Evolutionary conservation across 2,113 vertebrate genomes (phyloP), one percentile per base, ranked within the genome.

Genomic region (Etheostoma spectabile): DNA sequence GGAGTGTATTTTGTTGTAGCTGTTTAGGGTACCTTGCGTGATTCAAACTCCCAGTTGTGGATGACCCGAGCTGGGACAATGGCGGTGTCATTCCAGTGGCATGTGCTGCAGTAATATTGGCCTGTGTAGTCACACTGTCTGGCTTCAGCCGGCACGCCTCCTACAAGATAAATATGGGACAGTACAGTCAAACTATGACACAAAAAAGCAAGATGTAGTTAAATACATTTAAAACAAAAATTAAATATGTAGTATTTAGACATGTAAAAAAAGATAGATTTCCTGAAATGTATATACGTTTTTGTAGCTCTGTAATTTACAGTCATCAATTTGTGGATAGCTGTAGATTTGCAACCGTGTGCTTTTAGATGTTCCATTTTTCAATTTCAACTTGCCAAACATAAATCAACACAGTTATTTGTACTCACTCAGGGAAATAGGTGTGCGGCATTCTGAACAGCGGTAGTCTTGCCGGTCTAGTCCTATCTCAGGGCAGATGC

Each of bases 21-120:
- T 60, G 42, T 30, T 38, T 21, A 27, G 4, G 16, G 30, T 92
- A 99, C 98, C 97, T 98, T 99, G 77, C 95, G 96, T 0, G 96
- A 94, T 85, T 99, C 98, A 1, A 99, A 99, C 91, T 99, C 98
- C 98, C 98, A 99, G 95, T 99, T 99, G 95, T 99, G 98, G 80
- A 99, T 98, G 79, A 97, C 97, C 0, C 98, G 95, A 6, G 98
- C 97, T 0, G 98, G 98, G 80, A 99, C 92, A 55, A 98, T 88
- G 0, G 97, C 97, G 2, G 96, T 93, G 94, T 99, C 98, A 0
- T 99, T 99, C 98, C 98, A 99, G 94, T 99, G 98, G 89, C 98
- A 99, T 82, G 95, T 97, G 93, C 95, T 96, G 93, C 98, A 99
- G 94, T 98, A 99, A 92, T 99, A 99, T 86, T 97, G 98, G 42